These are phyloP conservation scores for Choristoneura fumiferana DNA, from an alignment of 1,140 invertebrate species.

Conservation along the genomic window DNA sequence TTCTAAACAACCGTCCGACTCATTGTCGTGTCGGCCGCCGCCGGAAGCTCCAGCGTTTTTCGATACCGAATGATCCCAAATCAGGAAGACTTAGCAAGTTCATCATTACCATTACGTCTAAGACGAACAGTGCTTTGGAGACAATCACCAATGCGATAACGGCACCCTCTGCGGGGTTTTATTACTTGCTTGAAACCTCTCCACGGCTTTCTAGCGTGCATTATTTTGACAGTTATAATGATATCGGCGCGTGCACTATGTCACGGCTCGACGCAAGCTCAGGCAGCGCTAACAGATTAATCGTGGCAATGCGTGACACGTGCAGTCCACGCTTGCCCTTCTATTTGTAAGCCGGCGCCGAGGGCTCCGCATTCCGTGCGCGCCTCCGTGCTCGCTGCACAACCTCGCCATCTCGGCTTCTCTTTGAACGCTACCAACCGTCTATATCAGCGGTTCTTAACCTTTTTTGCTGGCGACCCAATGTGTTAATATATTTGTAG, in stretches of 20 bases:
- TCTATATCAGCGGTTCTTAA: too few species aligned
- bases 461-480: too few species aligned
- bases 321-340: conserved; percentile 71
- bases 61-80: conserved; percentile 4
- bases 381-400: conserved; percentile 60
- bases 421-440: too few species aligned
- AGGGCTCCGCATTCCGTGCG: conserved; percentile 71
- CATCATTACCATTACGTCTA: too few species aligned
- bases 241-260: conserved; percentile 41
- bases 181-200: too few species aligned
- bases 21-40: conserved; percentile 11
- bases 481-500: too few species aligned
- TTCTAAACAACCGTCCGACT: conserved; percentile 19
- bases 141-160: too few species aligned
- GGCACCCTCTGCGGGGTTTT: too few species aligned
- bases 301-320: conserved; percentile 69
- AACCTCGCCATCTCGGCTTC: conserved; percentile 27
- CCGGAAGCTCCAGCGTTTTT: conserved; percentile 7
- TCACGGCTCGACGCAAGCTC: conserved; percentile 41
- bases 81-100: not conserved
- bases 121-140: too few species aligned
- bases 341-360: conserved; percentile 76
- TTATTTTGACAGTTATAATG: too few species aligned
- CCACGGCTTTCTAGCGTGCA: too few species aligned
- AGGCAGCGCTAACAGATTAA: conserved; percentile 65